Evolutionary conservation across 2,888 invertebrate genomes (phyloP), one percentile per base, ranked within the genome.

Genomic region (Allophyes oxyacanthae): DNA sequence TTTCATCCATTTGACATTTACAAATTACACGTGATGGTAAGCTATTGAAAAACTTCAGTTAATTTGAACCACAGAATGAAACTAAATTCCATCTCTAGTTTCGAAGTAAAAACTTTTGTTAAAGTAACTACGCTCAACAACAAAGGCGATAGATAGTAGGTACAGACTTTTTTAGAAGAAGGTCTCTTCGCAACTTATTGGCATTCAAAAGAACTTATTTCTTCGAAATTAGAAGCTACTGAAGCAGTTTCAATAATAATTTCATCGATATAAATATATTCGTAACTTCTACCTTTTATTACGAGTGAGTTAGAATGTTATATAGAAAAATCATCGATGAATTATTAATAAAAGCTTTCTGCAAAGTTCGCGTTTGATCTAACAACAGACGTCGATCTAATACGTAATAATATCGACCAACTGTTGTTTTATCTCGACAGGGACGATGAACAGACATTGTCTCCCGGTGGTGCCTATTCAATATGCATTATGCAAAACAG

Each of bases 401-500:
- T 53, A 66, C 36, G 52, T 37, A 20, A 43, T 56, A 48, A 58
- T 55, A 62, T 59, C 55, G 42, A 59, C 11, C 42, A 36, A 49
- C 57, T 51, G 43, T 72, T 51, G 64, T 55, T 59, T 67, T 62
- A 60, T 59, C 60, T 61, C 25, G 56, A 61, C 56, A 37, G 48
- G 32, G 34, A 52, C 38, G 48, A 34, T 58, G 61, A 67, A 60
- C 57, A 57, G 63, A 64, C 54, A 57, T 66, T 69, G 62, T 73
- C 62, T 36, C 41, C 44, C 45, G 44, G 34, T 51, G 43, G 43
- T 34, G 60, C 51, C 75, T 68, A 76, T 79, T 81, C 82, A 78
- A 66, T 75, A 72, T 77, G 77, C 78, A 77, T 83, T 79, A 83
- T 81, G 75, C 41, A 78, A 79, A 81, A 76, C 67, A 78, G 74